A percentile compares a stretch with the other conserved stretches of the same genome.
Conservation (phyloP, 2,888 invertebrate species). For the Tachystola acroxantha region DNA sequence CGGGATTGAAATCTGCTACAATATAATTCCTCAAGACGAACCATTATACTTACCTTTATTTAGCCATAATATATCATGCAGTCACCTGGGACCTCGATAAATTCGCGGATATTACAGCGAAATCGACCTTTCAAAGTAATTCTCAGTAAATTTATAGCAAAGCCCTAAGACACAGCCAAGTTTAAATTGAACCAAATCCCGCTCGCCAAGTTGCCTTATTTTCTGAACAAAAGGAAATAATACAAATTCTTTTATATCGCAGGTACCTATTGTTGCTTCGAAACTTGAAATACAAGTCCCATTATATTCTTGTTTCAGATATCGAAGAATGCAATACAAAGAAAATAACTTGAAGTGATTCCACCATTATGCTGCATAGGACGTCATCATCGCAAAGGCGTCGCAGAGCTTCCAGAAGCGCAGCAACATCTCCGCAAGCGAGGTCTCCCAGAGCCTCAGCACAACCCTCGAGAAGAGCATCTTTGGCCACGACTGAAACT, state of each 20-base stretch:
- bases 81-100: constrained; percentile 13
- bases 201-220: constrained; percentile 32
- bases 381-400: constrained; percentile 82
- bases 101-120: constrained; percentile 11
- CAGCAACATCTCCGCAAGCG: constrained; percentile 81
- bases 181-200: constrained; percentile 32
- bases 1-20: too few species aligned
- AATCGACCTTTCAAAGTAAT: constrained; percentile 17
- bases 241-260: constrained; percentile 10
- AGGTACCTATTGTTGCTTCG: constrained; percentile 8
- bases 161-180: constrained; percentile 32
- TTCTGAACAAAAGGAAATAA: constrained; percentile 19
- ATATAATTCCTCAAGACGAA: too few species aligned
- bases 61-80: constrained; percentile 14
- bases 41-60: too few species aligned
- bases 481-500: constrained; percentile 80
- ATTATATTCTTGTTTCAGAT: constrained; percentile 9
- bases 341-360: constrained; percentile 9
- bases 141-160: constrained; percentile 28
- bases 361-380: constrained; percentile 80
- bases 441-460: constrained; percentile 68
- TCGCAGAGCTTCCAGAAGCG: constrained; percentile 81
- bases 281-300: neutral
- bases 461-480: constrained; percentile 74
- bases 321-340: constrained; percentile 1